Conservation (phyloP, 2,888 invertebrate species). For the Caenorhabditis sp. region DNA sequence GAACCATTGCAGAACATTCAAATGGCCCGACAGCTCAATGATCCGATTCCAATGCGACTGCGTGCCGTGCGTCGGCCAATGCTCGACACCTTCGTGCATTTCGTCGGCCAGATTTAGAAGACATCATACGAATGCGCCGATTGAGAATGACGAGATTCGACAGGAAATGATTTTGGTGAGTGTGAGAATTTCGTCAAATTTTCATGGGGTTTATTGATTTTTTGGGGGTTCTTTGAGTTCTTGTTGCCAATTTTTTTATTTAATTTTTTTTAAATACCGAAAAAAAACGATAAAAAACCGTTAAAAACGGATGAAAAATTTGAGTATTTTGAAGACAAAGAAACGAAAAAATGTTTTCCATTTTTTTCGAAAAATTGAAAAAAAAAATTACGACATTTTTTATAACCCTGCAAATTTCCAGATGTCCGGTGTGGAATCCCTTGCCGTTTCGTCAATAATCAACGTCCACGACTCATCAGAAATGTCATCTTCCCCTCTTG, state of each 20-base stretch:
- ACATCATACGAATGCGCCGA: constrained; percentile 41
- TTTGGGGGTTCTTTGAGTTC: no score
- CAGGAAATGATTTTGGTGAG: constrained; percentile 55
- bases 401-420: constrained; percentile 32
- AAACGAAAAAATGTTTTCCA: no score
- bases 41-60: constrained; percentile 83
- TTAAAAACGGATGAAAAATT: no score
- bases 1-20: constrained; percentile 79
- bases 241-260: no score
- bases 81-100: constrained; percentile 63
- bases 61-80: constrained; percentile 77
- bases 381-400: background rate
- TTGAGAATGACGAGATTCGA: constrained; percentile 39
- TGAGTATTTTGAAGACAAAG: no score
- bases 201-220: no score
- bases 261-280: no score
- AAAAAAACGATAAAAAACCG: no score
- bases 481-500: background rate
- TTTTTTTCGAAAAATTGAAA: no score
- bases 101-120: constrained; percentile 54
- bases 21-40: constrained; percentile 83
- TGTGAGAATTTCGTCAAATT: no score
- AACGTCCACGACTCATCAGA: constrained; percentile 51
- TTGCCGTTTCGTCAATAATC: constrained; percentile 62
- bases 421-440: constrained; percentile 58